Conservation (phyloP, 2,888 invertebrate species). For the Polyommatus iphigenia region DNA sequence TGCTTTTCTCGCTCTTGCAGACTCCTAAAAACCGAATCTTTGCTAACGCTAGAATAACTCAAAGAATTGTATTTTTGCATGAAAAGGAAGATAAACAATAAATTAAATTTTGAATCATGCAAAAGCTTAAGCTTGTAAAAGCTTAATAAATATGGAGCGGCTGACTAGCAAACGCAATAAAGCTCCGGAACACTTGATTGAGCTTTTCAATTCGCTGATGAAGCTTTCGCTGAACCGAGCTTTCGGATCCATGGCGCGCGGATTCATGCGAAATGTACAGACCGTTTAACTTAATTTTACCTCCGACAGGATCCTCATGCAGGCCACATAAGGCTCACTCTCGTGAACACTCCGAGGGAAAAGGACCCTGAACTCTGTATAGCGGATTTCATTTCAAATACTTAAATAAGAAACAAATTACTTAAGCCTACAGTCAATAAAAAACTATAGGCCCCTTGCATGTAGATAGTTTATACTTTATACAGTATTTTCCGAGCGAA, state of each 20-base stretch:
- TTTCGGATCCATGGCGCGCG: background rate
- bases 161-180: conserved; percentile 8
- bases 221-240: background rate
- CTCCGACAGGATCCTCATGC: too few relatives aligned
- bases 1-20: background rate
- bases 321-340: too few relatives aligned
- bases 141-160: background rate
- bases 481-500: too few relatives aligned
- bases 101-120: background rate
- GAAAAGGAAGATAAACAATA: background rate
- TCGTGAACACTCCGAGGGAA: too few relatives aligned
- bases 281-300: too few relatives aligned
- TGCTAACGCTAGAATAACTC: background rate
- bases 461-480: too few relatives aligned
- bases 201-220: conserved; percentile 24
- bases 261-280: background rate
- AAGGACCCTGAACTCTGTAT: too few relatives aligned
- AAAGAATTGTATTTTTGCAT: background rate
- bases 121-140: conserved; percentile 7
- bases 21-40: background rate
- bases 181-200: background rate
- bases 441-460: too few relatives aligned
- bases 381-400: too few relatives aligned
- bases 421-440: too few relatives aligned
- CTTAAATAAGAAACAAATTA: too few relatives aligned